phyloP scores from a whole-genome alignment of 1,140 invertebrate species.

The Magallana ariakensis region DNA sequence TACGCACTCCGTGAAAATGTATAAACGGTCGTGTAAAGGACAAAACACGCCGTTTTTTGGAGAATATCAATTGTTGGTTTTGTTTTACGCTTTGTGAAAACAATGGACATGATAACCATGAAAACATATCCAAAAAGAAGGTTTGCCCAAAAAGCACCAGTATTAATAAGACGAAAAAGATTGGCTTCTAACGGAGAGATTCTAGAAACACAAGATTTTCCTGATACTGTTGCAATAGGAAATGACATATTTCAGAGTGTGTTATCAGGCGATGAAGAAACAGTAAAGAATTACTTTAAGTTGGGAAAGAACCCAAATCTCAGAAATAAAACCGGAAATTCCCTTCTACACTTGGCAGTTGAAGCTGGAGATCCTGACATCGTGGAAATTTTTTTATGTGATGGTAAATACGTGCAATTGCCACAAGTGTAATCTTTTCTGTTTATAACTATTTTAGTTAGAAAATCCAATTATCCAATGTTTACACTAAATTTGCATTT shows the following conservation, averaged over 20 bases:
- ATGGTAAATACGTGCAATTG: background rate
- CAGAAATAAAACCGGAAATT: background rate
- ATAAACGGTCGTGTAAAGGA: no score
- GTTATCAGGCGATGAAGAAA: background rate
- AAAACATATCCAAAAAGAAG: background rate
- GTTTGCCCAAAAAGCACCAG: background rate
- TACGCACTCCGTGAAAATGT: no score
- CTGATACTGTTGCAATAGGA: background rate
- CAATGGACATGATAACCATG: background rate
- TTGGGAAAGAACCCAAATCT: conserved; percentile 5
- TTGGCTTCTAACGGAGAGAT: background rate
- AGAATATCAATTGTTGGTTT: no score
- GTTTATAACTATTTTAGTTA: no score
- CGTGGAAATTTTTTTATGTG: conserved; percentile 15
- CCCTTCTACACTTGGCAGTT: conserved; percentile 28
- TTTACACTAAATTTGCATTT: no score
- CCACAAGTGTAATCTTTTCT: no score
- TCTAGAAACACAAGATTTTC: background rate
- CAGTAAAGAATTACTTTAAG: background rate
- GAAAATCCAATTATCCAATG: no score
- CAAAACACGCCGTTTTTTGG: no score
- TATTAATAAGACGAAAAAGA: background rate
- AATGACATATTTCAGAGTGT: background rate
- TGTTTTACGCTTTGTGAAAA: background rate
- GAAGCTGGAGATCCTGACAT: conserved; percentile 16